Base-by-base conservation (phyloP, 2,888 invertebrate species). In the Nasonia oneida region DNA sequence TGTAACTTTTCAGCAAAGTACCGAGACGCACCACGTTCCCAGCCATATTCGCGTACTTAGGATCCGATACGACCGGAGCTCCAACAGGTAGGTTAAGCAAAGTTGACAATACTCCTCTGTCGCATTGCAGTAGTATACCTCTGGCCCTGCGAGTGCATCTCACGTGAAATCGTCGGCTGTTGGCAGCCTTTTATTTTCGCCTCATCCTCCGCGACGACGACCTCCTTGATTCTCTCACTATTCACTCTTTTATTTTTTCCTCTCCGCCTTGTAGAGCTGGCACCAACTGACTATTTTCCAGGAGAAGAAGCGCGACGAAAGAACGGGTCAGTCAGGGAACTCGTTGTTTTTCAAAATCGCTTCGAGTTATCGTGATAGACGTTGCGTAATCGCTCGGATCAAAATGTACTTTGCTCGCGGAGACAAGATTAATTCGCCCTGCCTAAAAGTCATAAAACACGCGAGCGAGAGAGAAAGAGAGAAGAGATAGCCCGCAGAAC, bases 81-180 rank as follows among this genome's bases (percentile, higher is more conserved):
- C 79, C 84, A 84, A 86, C 86, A 86, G 86, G 86, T 86, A 81
- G 91, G 89, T 90, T 88, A 88, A 90, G 88, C 89, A 85, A 83
- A 89, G 89, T 88, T 89, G 90, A 90, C 90, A 89, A 90, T 90
- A 88, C 42, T 57, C 89, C 42, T 57, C 89, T 23, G 42, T 47
- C 86, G 90, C 90, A 90, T 89, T 90, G 91, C 90, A 90, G 90
- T 88, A 85, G 90, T 88, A 85, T 61, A 61, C n/a, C 83, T 84
- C 23, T 47, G 47, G n/a, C 29, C 33, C n/a, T 10, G 10, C n/a
- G 39, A 42, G 39, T 73, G n/a, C 23, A 39, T 50, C 74, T 50
- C 50, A 29, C 67, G 14, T 37, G 15, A 33, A 67, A 67, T 15
- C 67, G 67, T 67, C 33, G 29, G 12, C 12, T 67, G 29, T 67